These are phyloP conservation scores for Hipparchia sbordonii DNA, from an alignment of 2,888 invertebrate genomes.

Conservation along the genomic window DNA sequence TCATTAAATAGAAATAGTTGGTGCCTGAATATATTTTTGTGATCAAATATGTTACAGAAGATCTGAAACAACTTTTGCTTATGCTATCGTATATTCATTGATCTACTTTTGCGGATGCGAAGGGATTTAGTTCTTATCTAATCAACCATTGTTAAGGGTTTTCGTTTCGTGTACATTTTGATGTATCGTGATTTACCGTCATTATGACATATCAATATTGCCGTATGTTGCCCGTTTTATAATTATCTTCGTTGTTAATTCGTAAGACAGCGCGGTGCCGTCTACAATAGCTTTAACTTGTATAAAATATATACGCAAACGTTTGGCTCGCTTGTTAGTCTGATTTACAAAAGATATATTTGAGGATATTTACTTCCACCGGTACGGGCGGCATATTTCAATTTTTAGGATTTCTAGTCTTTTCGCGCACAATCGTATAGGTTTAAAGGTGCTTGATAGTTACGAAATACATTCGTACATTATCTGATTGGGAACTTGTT, in stretches of 20 bases:
- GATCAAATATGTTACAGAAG: slow-evolving; percentile 54
- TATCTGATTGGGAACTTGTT: slow-evolving; percentile 59
- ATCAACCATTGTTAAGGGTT: background rate
- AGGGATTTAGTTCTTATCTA: background rate
- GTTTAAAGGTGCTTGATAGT: slow-evolving; percentile 74
- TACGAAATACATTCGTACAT: slow-evolving; percentile 61
- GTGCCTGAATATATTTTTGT: slow-evolving; percentile 41
- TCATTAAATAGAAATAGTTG: slow-evolving; percentile 22
- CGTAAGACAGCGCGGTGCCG: slow-evolving; percentile 50
- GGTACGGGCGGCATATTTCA: slow-evolving; percentile 38
- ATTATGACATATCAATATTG: slow-evolving; percentile 50
- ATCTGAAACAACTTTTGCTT: slow-evolving; percentile 56
- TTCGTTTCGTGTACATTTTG: background rate
- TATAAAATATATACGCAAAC: slow-evolving; percentile 41
- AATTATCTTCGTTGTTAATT: slow-evolving; percentile 37
- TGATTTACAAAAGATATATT: slow-evolving; percentile 15
- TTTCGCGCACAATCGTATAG: slow-evolving; percentile 75
- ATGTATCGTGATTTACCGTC: slow-evolving; percentile 20
- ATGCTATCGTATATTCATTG: background rate
- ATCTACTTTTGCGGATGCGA: background rate
- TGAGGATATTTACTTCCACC: slow-evolving; percentile 19
- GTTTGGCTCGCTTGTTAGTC: slow-evolving; percentile 24
- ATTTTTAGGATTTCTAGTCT: slow-evolving; percentile 75
- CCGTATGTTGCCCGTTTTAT: slow-evolving; percentile 24
- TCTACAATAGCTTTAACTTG: slow-evolving; percentile 61